Evolutionary conservation across 2,113 vertebrate genomes (phyloP), one percentile per base, ranked within the genome.

Genomic region (Charadrius vociferus): DNA sequence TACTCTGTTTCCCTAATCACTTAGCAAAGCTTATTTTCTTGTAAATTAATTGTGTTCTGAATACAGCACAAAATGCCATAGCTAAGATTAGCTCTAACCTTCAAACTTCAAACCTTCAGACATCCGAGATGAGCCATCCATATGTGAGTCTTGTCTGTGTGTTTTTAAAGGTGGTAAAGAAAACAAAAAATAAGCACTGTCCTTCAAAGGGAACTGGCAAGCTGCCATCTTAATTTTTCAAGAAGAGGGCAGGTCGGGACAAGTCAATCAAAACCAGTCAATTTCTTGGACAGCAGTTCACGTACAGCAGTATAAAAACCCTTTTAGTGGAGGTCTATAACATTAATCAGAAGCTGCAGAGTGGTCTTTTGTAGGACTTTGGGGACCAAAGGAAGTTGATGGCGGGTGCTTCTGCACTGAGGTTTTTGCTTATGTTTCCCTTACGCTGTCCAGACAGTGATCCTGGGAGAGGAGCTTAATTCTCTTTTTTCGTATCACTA

Each of bases 21-120:
- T 90, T 73, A 32, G 37, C 73, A 70, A 75, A 85, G 66, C 81
- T 94, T 81, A 47, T 86, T 95, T 93, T 85, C 90, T 82, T 90
- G 83, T 73, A 94, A 91, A 95, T 87, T 82, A 37, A 87, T 95
- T 89, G 73, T 79, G n/a, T 91, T 97, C 81, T 87, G 78, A 89
- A 82, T 93, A 94, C 75, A 91, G 73, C 63, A 32, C 70, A 95
- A 95, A 95, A 93, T 77, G 70, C 78, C 78, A 11, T 7, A 43
- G 89, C 93, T 95, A 97, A 95, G 92, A 88, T 96, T 94, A 95
- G 91, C 65, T 92, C 68, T 96, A 95, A 96, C 91, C 95, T 95
- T 95, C 91, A 82, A 80, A 94, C 85, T 90, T 90, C 66, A 88
- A 95, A 73, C 88, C 86, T 75, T 96, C 77, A 89, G 89, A 86